Base-by-base conservation (phyloP, 2,888 invertebrate genomes). In the Nysson spinosus region DNA sequence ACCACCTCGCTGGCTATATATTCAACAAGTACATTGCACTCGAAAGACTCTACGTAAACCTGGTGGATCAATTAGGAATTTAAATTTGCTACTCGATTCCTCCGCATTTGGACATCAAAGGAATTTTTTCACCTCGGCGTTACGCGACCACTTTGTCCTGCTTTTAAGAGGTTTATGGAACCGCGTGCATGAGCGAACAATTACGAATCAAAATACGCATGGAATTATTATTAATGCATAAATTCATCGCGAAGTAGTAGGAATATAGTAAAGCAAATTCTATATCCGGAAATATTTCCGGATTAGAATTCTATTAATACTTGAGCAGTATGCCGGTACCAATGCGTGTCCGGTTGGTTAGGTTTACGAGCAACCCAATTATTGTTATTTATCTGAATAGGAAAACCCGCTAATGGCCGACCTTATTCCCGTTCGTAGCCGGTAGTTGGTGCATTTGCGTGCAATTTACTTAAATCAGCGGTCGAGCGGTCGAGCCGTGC, bases 61-160 rank as follows among this genome's bases (percentile, higher is more conserved):
- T 51, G 30, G 57, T 19, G 42, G 54, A 75, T 75, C 79, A 80
- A 83, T 84, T 83, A 80, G 76, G 80, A 83, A 81, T 82, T 79
- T 79, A 76, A 75, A 77, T 80, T 78, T 78, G 69, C 66, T 68
- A 64, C 67, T 74, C 75, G 60, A 37, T 4, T 30, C 50, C 56
- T 63, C 79, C 79, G 70, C 75, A 79, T 82, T 79, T 82, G 79
- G 77, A 72, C 75, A 73, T 81, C 79, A 47, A 60, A 40, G 46
- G 58, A 57, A 69, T 35, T 46, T 55, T 62, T 49, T 0, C 7
- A 26, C 24, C 28, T 30, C 40, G 51, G 34, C 43, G 50, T 57
- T 51, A 37, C 65, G 56, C 46, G 52, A 22, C 6, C 44, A 32
- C 19, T n/a, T 19, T 34, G 32, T 24, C 32, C n/a, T 12, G 37